Evolutionary conservation across 2,113 vertebrate species (phyloP).

Genomic region (Corythornis madagascariensis): DNA sequence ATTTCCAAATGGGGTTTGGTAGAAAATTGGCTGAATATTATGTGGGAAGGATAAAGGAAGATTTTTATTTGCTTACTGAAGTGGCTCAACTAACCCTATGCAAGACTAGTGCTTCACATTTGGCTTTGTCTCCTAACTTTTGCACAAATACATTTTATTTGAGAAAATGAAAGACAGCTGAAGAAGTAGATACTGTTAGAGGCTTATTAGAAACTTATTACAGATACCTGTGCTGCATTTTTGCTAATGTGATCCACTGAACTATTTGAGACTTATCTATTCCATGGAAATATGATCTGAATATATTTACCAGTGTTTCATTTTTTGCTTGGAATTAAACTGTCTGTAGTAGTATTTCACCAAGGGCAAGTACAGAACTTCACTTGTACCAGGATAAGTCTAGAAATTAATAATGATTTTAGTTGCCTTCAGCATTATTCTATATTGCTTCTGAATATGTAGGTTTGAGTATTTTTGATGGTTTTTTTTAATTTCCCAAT

Average conservation of each 20-base stretch:
- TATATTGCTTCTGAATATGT: neutral
- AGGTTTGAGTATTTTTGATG: neutral
- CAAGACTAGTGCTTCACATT: neutral
- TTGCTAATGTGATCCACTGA: neutral
- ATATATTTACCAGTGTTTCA: neutral
- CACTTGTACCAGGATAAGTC: neutral
- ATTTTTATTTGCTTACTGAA: neutral
- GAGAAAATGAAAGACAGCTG: neutral
- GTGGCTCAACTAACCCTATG: neutral
- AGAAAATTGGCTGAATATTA: neutral
- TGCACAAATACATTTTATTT: neutral
- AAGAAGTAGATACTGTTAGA: neutral
- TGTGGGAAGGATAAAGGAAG: neutral
- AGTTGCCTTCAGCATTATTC: neutral
- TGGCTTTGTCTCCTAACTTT: neutral
- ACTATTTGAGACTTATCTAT: neutral
- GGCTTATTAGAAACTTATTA: neutral
- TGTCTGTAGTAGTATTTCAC: neutral
- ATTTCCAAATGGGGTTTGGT: constrained; percentile 11
- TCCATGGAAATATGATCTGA: neutral
- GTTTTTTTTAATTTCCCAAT: neutral
- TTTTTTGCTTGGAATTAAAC: neutral
- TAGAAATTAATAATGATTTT: neutral
- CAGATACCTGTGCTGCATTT: neutral
- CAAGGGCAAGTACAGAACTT: neutral